These are phyloP conservation scores for Buathra laborator DNA, from an alignment of 2,888 invertebrate species.

Conservation along the genomic window DNA sequence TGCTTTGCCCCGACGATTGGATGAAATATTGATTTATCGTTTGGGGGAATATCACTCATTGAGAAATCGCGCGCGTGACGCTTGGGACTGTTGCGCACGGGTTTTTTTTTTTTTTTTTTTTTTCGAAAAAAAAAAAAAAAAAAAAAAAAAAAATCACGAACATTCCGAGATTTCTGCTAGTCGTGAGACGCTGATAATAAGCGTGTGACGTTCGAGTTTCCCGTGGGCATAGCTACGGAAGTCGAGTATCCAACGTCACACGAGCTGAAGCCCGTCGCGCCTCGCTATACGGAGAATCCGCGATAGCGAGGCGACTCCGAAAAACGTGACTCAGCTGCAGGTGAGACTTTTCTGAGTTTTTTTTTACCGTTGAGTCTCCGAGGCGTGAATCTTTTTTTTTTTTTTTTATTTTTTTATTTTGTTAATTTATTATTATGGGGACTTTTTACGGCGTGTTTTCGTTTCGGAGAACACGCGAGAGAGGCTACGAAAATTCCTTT, in stretches of 20 bases:
- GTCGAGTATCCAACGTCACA: conserved; percentile 35
- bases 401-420: background rate
- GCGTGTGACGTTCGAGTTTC: conserved; percentile 34
- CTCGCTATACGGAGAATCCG: conserved; percentile 9
- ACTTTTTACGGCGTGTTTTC: background rate
- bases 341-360: conserved; percentile 28
- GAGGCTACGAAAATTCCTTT: background rate
- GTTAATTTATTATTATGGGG: too few species aligned
- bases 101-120: background rate
- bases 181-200: conserved; percentile 19
- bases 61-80: background rate
- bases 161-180: conserved; percentile 13
- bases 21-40: background rate
- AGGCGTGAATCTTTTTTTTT: background rate
- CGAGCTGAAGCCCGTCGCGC: conserved; percentile 24
- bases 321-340: conserved; percentile 46
- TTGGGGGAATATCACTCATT: background rate
- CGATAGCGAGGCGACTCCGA: conserved; percentile 29
- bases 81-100: background rate
- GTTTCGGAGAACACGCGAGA: background rate
- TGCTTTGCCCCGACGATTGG: background rate
- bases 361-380: conserved; percentile 4
- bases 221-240: conserved; percentile 18
- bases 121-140: background rate
- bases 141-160: conserved; percentile 6